phyloP scores from a whole-genome alignment of 2,888 invertebrate genomes.

The Caradrina kadenii region DNA sequence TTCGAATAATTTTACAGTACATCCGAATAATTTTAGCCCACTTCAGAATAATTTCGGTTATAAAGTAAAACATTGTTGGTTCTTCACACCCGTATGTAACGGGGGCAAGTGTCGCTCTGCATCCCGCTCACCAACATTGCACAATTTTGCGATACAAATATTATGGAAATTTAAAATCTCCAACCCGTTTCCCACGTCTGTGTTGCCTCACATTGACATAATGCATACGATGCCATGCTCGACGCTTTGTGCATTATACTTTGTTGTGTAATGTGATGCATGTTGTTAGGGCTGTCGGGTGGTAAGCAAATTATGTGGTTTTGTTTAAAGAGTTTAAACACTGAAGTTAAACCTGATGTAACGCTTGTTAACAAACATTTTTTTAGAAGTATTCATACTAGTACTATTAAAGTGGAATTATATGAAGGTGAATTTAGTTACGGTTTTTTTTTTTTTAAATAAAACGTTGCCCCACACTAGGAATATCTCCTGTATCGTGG shows the following conservation, averaged over 20 bases:
- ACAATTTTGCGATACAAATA: conserved; percentile 84
- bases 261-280: conserved; percentile 66
- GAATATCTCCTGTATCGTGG: too few species aligned
- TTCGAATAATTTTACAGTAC: background rate
- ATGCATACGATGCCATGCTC: conserved; percentile 79
- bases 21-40: background rate
- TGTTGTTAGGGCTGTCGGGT: conserved; percentile 51
- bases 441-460: too few species aligned
- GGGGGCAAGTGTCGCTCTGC: conserved; percentile 33
- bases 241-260: conserved; percentile 72
- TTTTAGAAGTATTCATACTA: too few species aligned
- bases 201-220: conserved; percentile 79
- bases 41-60: background rate
- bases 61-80: conserved; percentile 4
- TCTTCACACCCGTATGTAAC: conserved; percentile 50
- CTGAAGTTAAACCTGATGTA: too few species aligned
- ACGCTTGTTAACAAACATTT: too few species aligned
- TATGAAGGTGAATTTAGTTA: too few species aligned
- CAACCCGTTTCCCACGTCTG: conserved; percentile 82
- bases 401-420: too few species aligned
- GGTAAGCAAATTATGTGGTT: conserved; percentile 2
- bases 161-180: conserved; percentile 84
- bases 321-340: conserved; percentile 12
- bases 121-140: conserved; percentile 69
- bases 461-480: too few species aligned